Base-by-base conservation (phyloP, 2,797 vertebrate genomes). In the Xiphophorus birchmanni region DNA sequence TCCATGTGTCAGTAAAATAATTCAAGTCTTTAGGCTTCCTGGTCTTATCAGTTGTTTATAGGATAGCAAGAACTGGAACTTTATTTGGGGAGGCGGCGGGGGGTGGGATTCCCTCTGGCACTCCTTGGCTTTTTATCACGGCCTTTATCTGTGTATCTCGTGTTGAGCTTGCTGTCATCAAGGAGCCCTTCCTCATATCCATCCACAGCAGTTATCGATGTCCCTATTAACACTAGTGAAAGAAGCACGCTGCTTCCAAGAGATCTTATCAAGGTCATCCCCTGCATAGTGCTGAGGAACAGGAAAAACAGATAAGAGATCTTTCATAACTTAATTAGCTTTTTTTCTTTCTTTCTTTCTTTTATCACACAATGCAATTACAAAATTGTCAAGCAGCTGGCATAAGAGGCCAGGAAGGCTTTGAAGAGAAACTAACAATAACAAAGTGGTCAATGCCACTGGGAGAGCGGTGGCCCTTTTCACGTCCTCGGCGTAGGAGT, bases 241-340 rank as follows among this genome's bases (percentile, higher is more conserved):
- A 84, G 90, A 91, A 82, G 84, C 85, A 75, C 83, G 83, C 87
- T 74, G 88, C 90, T 83, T 92, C 87, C 76, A 80, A 82, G 87
- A 89, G 95, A 96, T 96, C 90, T 94, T 95, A 96, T 95, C 95
- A 93, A 93, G 93, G 92, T 92, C 92, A 90, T 91, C 91, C 91
- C 85, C 84, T 94, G 90, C 92, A 95, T 95, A 92, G 92, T 2
- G 74, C 86, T 9, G 76, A 89, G 90, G 90, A 93, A 92, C 94
- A 94, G 65, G 65, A 92, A 95, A 92, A 94, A 90, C 87, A 87
- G 95, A 96, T 96, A 96, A 95, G 92, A 88, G 87, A 95, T 95
- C 94, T 94, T 93, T 95, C 92, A 95, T 95, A 95, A 96, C 95
- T 96, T 96, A 96, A 96, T 96, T 96, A 96, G 94, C 94, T 96